phyloP scores from a whole-genome alignment of 2,888 invertebrate genomes.

The Stenurella melanura region DNA sequence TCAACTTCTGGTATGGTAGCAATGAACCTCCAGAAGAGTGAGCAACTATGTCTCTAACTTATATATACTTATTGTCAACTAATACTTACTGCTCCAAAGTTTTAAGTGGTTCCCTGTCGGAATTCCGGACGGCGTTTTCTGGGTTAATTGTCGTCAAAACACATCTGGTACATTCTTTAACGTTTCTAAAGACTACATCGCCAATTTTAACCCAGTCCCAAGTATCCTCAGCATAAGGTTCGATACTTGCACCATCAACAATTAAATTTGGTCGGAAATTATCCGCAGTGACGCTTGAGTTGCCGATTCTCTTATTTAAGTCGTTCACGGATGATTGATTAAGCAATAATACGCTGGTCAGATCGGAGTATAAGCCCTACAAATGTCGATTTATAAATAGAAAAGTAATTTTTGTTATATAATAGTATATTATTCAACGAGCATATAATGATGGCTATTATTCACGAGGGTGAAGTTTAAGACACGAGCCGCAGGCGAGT shows the following conservation, averaged over 20 bases:
- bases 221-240: slow-evolving; percentile 74
- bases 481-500: no score
- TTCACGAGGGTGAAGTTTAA: no score
- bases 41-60: no score
- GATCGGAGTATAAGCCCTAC: slow-evolving; percentile 75
- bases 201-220: slow-evolving; percentile 79
- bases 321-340: slow-evolving; percentile 75
- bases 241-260: slow-evolving; percentile 70
- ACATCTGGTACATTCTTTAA: slow-evolving; percentile 77
- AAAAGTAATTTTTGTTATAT: no score
- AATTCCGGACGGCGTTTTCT: slow-evolving; percentile 72
- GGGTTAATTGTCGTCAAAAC: slow-evolving; percentile 73
- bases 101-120: slow-evolving; percentile 74
- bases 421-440: no score
- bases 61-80: no score
- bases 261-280: slow-evolving; percentile 78
- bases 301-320: slow-evolving; percentile 73
- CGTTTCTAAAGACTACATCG: slow-evolving; percentile 73
- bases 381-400: slow-evolving; percentile 45
- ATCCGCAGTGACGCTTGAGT: slow-evolving; percentile 69
- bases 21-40: no score
- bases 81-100: slow-evolving; percentile 74
- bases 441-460: no score
- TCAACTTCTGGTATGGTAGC: no score
- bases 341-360: slow-evolving; percentile 75